Percentiles rank a stretch among this genome's conserved stretches.
These are phyloP conservation scores for Thomomys bottae DNA, from an alignment of 2,113 vertebrate genomes.

Conservation along the genomic window DNA sequence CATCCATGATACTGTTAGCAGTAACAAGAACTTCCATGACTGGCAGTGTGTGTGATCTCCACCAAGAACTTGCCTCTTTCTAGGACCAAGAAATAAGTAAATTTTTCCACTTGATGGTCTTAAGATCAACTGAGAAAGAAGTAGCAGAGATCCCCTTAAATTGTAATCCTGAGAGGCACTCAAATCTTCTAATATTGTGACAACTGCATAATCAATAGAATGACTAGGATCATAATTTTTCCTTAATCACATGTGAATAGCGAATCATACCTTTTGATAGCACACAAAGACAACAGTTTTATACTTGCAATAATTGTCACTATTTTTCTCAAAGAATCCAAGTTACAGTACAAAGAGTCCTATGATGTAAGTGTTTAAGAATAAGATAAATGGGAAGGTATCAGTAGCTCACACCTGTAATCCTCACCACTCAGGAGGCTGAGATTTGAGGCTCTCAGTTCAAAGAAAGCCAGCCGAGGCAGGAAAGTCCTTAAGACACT, in stretches of 20 bases:
- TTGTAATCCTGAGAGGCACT: background rate
- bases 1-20: too few relatives aligned
- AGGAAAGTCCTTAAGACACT: too few relatives aligned
- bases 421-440: too few relatives aligned
- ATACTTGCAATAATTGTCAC: background rate
- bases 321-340: conserved; percentile 20
- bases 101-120: background rate
- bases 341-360: conserved; percentile 22
- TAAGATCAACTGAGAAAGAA: background rate
- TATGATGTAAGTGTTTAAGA: background rate
- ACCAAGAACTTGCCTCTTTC: background rate
- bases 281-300: background rate
- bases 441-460: too few relatives aligned
- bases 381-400: background rate
- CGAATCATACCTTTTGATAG: background rate
- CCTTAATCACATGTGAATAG: background rate
- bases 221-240: background rate
- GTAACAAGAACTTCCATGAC: background rate
- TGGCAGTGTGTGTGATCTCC: background rate
- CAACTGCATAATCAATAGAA: background rate
- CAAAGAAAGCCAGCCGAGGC: too few relatives aligned
- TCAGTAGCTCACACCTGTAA: too few relatives aligned
- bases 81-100: background rate
- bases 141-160: background rate
- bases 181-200: background rate